Evolutionary conservation across 1,140 invertebrate genomes (phyloP).

Genomic region (Trissolcus basalis): DNA sequence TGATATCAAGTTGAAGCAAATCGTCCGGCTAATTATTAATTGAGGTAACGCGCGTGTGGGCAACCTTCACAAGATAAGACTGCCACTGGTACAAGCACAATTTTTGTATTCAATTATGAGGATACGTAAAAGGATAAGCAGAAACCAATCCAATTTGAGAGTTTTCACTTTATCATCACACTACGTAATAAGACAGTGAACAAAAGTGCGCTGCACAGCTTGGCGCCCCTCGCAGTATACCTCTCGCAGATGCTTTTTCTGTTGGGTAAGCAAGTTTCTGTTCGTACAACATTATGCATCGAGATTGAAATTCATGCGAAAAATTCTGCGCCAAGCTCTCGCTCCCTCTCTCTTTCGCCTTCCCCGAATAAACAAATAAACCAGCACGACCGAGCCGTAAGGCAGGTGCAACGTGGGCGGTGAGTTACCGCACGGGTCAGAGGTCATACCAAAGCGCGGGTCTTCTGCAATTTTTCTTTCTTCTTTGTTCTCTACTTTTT

Average conservation of each 20-base stretch:
- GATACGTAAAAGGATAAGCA: slow-evolving; percentile 10
- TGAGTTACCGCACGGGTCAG: slow-evolving; percentile 71
- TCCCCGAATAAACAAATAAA: slow-evolving; percentile 72
- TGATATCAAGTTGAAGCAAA: slow-evolving; percentile 45
- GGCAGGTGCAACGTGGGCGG: slow-evolving; percentile 74
- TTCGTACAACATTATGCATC: slow-evolving; percentile 44
- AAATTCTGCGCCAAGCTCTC: slow-evolving; percentile 62
- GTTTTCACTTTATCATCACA: slow-evolving; percentile 2
- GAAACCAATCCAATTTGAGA: slow-evolving; percentile 29
- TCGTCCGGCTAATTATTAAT: slow-evolving; percentile 62
- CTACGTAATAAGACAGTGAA: too few species aligned
- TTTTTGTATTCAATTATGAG: neutral
- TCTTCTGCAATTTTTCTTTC: slow-evolving; percentile 64
- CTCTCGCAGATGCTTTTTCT: too few species aligned
- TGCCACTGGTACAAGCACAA: neutral
- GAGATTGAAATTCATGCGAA: slow-evolving; percentile 62
- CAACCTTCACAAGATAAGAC: slow-evolving; percentile 36
- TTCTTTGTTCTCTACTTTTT: slow-evolving; percentile 57
- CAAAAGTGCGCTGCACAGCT: neutral
- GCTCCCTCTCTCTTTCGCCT: too few species aligned
- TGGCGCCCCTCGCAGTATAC: too few species aligned
- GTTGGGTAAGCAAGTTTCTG: slow-evolving; percentile 20
- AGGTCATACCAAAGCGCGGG: slow-evolving; percentile 64
- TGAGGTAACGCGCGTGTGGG: slow-evolving; percentile 42
- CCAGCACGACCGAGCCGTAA: slow-evolving; percentile 61